Evolutionary conservation across 1,140 invertebrate genomes (phyloP), one percentile per base, ranked within the genome.

Genomic region (Lordiphosa stackelbergi): DNA sequence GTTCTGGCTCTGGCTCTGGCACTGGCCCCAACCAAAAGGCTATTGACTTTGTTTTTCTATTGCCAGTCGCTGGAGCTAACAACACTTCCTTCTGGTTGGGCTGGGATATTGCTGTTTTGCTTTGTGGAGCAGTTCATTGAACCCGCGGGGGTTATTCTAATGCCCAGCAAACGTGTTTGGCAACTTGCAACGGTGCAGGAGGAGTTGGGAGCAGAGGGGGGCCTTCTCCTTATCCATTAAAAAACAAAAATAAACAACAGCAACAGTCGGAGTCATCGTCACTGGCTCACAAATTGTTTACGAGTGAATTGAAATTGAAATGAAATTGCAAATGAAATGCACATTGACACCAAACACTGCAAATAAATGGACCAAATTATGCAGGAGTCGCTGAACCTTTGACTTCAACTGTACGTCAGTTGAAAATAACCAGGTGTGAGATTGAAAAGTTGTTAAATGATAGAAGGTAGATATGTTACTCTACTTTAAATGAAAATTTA

Each of bases 41-140:
- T 79, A 55, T 79, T 79, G 74, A 79, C 74, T 79, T 75, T 79
- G 65, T 79, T 79, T 79, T 79, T 79, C 74, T 79, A 79, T 79
- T 81, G 74, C 74, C 75, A 58, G 74, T 73, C 63, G 47, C 24
- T 16, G 46, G 24, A 13, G 40, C 31, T 36, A 31, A 28, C 38
- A 68, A 55, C 70, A 81, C 74, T 81, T 81, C 74, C 75, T 78
- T 64, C 74, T 81, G 37, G 12, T 9, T 51, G 36, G 40, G 41
- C 55, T 69, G 52, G 60, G 58, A 54, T 62, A 62, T 59, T 37
- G 46, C 22, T 35, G 60, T 55, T 46, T 13, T 42, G 49, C 46
- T 53, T 56, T 35, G 42, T 48, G 45, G 53, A 43, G 40, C 51
- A 52, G 74, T 81, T 81, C 71, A 38, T 61, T 83, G 75, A 81